Evolutionary conservation across 2,888 invertebrate species (phyloP).

Genomic region (Eutolmus rufibarbis): DNA sequence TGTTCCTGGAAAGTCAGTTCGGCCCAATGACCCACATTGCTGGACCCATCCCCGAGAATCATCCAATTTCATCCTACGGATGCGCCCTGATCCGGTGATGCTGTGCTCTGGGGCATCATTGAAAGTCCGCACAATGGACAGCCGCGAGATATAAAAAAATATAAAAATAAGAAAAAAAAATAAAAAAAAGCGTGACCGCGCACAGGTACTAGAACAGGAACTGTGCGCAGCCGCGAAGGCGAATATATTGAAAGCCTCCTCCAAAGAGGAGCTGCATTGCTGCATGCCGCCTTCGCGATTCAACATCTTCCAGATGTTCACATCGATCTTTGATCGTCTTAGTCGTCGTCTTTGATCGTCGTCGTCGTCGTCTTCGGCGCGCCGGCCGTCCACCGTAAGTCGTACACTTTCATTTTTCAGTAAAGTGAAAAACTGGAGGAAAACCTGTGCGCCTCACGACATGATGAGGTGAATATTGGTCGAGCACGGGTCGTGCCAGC

Average conservation of each 20-base stretch:
- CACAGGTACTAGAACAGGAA: neutral
- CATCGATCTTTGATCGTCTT: neutral
- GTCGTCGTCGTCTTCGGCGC: neutral
- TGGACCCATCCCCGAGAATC: slow-evolving; percentile 19
- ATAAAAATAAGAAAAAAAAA: neutral
- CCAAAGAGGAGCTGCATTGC: neutral
- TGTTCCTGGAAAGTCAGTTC: slow-evolving; percentile 31
- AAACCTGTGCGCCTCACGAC: slow-evolving; percentile 16
- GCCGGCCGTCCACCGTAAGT: neutral
- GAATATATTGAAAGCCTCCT: neutral
- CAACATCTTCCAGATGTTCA: slow-evolving; percentile 23
- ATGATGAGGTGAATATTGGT: slow-evolving; percentile 7
- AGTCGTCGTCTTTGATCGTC: neutral
- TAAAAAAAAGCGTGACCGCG: neutral
- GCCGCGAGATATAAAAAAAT: neutral
- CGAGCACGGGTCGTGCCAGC: slow-evolving; percentile 7
- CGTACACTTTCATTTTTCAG: slow-evolving; percentile 36
- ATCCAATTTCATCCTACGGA: slow-evolving; percentile 37
- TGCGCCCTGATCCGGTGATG: neutral
- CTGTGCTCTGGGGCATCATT: neutral
- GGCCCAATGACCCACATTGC: slow-evolving; percentile 31
- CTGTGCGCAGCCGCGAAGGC: neutral
- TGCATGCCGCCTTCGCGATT: slow-evolving; percentile 13
- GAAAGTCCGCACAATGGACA: neutral
- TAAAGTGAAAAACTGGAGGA: slow-evolving; percentile 2